Percentiles rank a stretch among this genome's conserved stretches.
Conservation (phyloP, 2,888 invertebrate genomes). For the Xanthia togata region DNA sequence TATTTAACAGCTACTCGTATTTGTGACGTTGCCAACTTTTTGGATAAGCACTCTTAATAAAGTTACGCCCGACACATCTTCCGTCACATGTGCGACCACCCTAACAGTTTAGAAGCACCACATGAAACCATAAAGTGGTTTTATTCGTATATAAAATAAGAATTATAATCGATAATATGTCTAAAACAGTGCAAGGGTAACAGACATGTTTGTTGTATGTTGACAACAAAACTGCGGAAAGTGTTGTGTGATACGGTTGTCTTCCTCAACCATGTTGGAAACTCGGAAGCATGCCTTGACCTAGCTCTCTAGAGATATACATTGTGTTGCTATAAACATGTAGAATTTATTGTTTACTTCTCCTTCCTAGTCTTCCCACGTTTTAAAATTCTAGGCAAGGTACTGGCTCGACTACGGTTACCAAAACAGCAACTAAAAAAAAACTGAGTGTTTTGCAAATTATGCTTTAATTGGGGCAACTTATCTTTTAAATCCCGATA, state of each 20-base stretch:
- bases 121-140: background rate
- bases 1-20: too few species aligned
- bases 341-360: background rate
- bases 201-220: background rate
- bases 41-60: too few species aligned
- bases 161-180: background rate
- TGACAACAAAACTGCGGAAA: constrained; percentile 24
- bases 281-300: constrained; percentile 33
- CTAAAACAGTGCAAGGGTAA: background rate
- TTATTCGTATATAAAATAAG: background rate
- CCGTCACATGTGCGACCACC: too few species aligned
- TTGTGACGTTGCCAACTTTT: too few species aligned
- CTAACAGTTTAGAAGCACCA: background rate
- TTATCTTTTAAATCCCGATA: background rate
- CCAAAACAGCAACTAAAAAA: background rate
- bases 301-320: constrained; percentile 11
- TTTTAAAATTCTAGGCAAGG: constrained; percentile 1
- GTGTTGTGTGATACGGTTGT: constrained; percentile 26
- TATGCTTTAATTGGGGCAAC: background rate
- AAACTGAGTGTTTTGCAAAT: background rate
- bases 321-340: constrained; percentile 28
- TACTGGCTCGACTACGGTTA: background rate
- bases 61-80: background rate
- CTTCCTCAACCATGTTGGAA: constrained; percentile 13
- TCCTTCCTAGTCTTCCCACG: too few species aligned